A percentile compares a stretch with the other conserved stretches of the same genome.
Conservation (phyloP, 2,113 vertebrate genomes). For the Oreocharis arfaki region DNA sequence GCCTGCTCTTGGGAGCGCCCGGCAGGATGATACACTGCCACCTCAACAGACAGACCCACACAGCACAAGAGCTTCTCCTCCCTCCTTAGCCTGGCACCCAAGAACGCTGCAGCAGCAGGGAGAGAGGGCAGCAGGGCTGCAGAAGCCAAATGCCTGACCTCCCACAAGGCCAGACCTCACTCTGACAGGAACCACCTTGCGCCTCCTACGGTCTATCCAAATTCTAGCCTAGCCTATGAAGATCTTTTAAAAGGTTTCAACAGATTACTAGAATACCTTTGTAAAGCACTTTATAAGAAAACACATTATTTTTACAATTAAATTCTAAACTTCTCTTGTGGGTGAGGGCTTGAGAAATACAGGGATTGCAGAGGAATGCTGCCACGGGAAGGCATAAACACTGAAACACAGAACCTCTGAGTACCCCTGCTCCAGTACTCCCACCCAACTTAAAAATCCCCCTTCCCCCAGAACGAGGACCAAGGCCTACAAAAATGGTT, state of each 20-base stretch:
- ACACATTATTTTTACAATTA: accelerated
- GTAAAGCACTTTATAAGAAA: not conserved
- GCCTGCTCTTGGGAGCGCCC: accelerated
- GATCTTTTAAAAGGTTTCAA: not conserved
- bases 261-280: not conserved
- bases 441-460: not conserved
- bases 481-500: not conserved
- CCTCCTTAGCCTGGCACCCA: accelerated
- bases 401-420: accelerated
- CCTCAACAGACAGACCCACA: accelerated
- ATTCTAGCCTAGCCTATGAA: not conserved
- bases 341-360: not conserved
- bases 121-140: not conserved
- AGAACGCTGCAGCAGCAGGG: accelerated
- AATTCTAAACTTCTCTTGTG: not conserved
- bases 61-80: not conserved
- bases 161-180: accelerated
- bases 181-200: accelerated
- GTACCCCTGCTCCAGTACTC: not conserved
- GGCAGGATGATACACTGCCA: accelerated
- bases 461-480: not conserved
- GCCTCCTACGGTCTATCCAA: accelerated
- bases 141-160: accelerated
- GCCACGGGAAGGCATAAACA: not conserved
- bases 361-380: not conserved